These are phyloP conservation scores for Clamator glandarius DNA, from an alignment of 2,797 vertebrate genomes.

Conservation along the genomic window DNA sequence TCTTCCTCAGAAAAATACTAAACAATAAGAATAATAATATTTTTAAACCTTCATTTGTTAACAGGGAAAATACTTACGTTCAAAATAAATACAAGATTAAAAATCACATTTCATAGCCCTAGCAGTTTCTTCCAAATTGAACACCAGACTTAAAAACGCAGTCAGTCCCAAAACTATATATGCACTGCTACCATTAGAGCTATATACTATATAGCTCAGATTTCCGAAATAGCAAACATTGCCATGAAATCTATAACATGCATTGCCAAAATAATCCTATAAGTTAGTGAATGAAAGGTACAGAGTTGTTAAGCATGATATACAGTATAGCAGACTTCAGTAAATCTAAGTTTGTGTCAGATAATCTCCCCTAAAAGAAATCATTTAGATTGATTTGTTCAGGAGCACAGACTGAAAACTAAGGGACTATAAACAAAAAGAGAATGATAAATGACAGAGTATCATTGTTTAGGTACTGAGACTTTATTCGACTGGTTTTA, in stretches of 20 bases:
- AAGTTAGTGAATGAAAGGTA: slow-evolving; percentile 21
- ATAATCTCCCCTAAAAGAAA: slow-evolving; percentile 55
- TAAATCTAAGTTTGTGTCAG: slow-evolving; percentile 20
- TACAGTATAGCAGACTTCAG: neutral
- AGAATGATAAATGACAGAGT: slow-evolving; percentile 5
- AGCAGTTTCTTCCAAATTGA: neutral
- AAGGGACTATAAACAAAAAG: neutral
- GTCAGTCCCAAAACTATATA: neutral
- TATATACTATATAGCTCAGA: neutral
- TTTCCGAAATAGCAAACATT: neutral
- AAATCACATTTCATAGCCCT: neutral
- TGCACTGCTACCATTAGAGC: neutral
- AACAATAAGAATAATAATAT: neutral
- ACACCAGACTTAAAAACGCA: neutral
- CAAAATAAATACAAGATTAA: neutral
- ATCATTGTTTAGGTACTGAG: neutral
- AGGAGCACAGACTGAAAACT: neutral
- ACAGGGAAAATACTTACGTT: neutral
- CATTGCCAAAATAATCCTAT: slow-evolving; percentile 9
- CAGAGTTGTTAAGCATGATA: slow-evolving; percentile 5
- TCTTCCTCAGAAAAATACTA: neutral
- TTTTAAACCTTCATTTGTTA: neutral
- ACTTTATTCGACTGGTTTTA: neutral
- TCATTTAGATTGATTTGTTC: slow-evolving; percentile 47
- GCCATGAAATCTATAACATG: neutral